Evolutionary conservation across 2,888 invertebrate species (phyloP), one percentile per base, ranked within the genome.

Genomic region (Sthenelais limicola): DNA sequence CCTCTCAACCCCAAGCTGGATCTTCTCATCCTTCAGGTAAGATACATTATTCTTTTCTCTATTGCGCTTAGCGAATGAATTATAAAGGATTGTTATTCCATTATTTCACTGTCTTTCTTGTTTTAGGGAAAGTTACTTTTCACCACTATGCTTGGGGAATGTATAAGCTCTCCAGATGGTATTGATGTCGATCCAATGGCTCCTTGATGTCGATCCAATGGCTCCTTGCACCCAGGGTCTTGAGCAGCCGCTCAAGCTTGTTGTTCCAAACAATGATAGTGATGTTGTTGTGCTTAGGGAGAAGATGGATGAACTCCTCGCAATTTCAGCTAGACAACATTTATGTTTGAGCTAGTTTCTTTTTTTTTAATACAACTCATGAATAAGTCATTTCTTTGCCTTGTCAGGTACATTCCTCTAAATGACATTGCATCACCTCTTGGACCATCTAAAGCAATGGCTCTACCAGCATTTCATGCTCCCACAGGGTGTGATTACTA

Each of bases 401-500:
- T n/a, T n/a, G n/a, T n/a, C n/a, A 4, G 51, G 51, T 51, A 51
- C 26, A 51, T 51, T 51, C 51, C 51, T 7, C 21, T 26, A 51
- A 21, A 51, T 51, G 51, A 9, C 21, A 51, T 4, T 51, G 51
- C 51, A 4, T 7, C 51, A 4, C 21, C 21, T 21, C 51, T 51
- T 9, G 51, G 51, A 24, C n/a, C 51, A 18, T 21, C 21, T 7
- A 51, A 51, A 18, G 4, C 51, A 24, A 18, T 24, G 26, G 4
- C n/a, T 51, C 4, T 51, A 18, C 51, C 51, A 7, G 26, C 26
- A 26, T 56, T 56, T 56, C 56, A 56, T 56, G 56, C 56, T 12
- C 9, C 56, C 26, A 35, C 49, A 24, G 68, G 68, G 28, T 68
- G 68, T 49, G 68, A 68, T n/a, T 32, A 68, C 49, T 3, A 33